phyloP scores from a whole-genome alignment of 2,113 vertebrate species.

The Phylloscopus trochiloides region DNA sequence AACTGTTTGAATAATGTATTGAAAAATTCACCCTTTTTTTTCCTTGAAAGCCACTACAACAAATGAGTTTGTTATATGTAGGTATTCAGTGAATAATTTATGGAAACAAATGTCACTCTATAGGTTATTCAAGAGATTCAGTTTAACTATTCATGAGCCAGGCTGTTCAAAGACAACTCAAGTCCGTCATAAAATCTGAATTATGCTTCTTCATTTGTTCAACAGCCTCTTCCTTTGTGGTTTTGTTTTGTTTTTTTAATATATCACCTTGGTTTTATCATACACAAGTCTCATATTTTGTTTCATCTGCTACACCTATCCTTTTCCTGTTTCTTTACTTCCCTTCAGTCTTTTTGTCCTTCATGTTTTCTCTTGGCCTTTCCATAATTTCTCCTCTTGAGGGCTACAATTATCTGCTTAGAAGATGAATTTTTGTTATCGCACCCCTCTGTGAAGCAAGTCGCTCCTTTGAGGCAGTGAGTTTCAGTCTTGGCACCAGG shows the following conservation, averaged over 20 bases:
- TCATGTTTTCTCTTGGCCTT: neutral
- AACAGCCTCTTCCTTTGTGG: neutral
- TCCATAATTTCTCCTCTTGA: neutral
- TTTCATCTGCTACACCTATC: neutral
- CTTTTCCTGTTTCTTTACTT: neutral
- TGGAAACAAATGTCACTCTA: constrained; percentile 29
- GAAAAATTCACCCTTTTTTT: constrained; percentile 3
- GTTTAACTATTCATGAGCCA: constrained; percentile 2
- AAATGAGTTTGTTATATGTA: constrained; percentile 18
- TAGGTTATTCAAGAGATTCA: neutral
- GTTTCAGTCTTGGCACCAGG: neutral
- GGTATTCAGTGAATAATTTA: constrained; percentile 53
- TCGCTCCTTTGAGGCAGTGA: neutral
- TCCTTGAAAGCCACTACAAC: neutral
- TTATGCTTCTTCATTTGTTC: neutral
- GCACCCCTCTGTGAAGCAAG: accelerated
- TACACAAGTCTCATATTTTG: neutral
- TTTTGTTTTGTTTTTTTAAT: neutral
- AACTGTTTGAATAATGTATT: constrained; percentile 29
- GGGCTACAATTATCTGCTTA: neutral
- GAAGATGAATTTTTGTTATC: neutral
- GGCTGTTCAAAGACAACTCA: neutral
- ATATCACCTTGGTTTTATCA: neutral
- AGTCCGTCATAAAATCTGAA: neutral
- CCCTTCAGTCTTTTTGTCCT: neutral